Evolutionary conservation across 2,888 invertebrate genomes (phyloP), one percentile per base, ranked within the genome.

Genomic region (Lasioglossum leucozonium): DNA sequence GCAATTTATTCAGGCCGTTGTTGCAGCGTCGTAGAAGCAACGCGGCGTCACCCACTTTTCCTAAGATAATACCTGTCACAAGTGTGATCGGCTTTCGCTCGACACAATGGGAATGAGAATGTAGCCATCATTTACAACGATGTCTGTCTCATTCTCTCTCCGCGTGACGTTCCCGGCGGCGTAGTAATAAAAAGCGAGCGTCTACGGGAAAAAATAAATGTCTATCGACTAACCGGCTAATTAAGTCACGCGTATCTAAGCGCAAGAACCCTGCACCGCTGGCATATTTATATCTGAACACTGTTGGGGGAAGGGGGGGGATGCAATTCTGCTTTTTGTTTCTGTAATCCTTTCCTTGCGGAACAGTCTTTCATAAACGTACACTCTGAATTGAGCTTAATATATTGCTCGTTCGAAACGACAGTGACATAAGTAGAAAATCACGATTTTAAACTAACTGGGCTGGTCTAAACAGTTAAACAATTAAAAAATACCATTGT

Each of bases 21-120:
- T 74, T 80, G 72, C 69, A 47, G 34, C 47, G 77, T 78, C 78
- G 58, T 62, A 34, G 67, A 77, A 79, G 76, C 76, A 85, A 84
- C 85, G 72, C 22, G 76, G 16, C 67, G 85, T 89, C 87, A 87
- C 87, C 89, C 89, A 88, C 86, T 87, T 89, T 88, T 89, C 87
- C 81, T 86, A 76, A 89, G 91, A 93, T 92, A 91, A 91, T 90
- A 87, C 87, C 89, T 90, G 89, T 91, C 89, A 88, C 91, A 87
- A 85, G 87, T 81, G 89, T 88, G 88, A 89, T 88, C 90, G 74
- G 82, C 78, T 75, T 67, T 58, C 72, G 69, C 65, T 40, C 79
- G 86, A 34, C 82, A 90, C 81, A 86, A 72, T 84, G 73, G 71
- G 37, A 76, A 77, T n/a, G 76, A 62, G 81, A 77, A 78, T 85